Base-by-base conservation (phyloP, 2,797 vertebrate species). In the Sparus aurata region DNA sequence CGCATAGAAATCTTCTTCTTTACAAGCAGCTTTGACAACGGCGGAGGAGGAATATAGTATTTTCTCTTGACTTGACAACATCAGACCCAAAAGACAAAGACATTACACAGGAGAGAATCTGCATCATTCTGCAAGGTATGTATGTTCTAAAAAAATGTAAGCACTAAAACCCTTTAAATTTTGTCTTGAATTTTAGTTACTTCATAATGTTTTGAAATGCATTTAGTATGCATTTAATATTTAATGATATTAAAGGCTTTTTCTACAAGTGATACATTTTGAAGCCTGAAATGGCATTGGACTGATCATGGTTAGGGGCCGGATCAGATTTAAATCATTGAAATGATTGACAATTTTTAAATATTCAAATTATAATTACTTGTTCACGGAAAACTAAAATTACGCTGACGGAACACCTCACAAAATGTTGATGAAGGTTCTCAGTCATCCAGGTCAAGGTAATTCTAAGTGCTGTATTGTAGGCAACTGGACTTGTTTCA, bases 101-200 rank as follows among this genome's bases (percentile, higher is more conserved):
- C 3, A n/a, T 50, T n/a, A 47, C 3, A 34, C 10, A 20, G n/a
- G 41, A 53, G 16, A 50, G 41, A 27, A 55, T 2, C 34, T n/a
- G 4, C 50, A 52, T 20, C 54, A 5, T 17, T 73, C 49, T 49
- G 30, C 16, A 63, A 84, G 87, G 84, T 88, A 81, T 10, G 75
- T 53, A 9, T 30, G 17, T 27, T 43, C 43, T 41, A 4, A 62
- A 17, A 54, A 4, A 47, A 73, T 23, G 61, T 23, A 7, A 30
- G 5, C 4, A 4, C 1, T 23, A 38, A 58, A 47, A 30, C 30
- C 1, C 2, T 10, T 12, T 0, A 2, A 46, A 62, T 17, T 45
- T 0, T 13, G 1, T 20, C 10, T 2, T 50, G 3, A 0, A n/a
- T 45, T 20, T 66, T 57, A 45, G 8, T 41, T 55, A 52, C 12